Percentiles rank a stretch among this genome's conserved stretches.
Evolutionary conservation across 2,888 invertebrate species (phyloP).

Genomic region (Keiferia lycopersicella): DNA sequence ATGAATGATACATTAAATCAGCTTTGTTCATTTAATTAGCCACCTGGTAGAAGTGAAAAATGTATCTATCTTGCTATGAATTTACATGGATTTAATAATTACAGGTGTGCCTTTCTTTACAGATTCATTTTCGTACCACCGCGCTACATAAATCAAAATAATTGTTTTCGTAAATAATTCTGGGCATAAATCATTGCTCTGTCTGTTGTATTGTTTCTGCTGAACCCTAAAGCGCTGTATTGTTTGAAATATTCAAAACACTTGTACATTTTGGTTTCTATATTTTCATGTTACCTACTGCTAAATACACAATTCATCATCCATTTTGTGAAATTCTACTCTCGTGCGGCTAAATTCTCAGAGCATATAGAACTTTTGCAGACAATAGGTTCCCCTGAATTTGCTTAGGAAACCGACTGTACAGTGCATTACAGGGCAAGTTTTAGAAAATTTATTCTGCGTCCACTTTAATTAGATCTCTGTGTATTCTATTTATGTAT

Average conservation of each 20-base stretch:
- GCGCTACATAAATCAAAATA: slow-evolving; percentile 1
- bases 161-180: slow-evolving; percentile 4
- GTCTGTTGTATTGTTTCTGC: slow-evolving; percentile 5
- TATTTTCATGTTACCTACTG: too few relatives aligned
- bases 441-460: slow-evolving; percentile 16
- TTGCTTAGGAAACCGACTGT: not conserved
- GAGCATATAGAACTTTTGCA: not conserved
- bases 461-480: slow-evolving; percentile 32
- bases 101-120: not conserved
- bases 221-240: not conserved
- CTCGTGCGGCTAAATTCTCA: not conserved
- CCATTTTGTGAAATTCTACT: too few relatives aligned
- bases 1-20: too few relatives aligned
- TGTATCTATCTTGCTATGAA: too few relatives aligned
- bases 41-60: not conserved
- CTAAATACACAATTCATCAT: too few relatives aligned
- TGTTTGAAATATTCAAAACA: not conserved
- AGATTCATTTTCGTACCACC: slow-evolving; percentile 15
- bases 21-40: not conserved
- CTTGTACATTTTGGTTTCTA: too few relatives aligned
- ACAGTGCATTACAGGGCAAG: not conserved
- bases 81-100: too few relatives aligned
- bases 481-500: slow-evolving; percentile 23
- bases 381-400: too few relatives aligned
- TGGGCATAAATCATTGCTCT: not conserved